These are phyloP conservation scores for Xerus rutilus DNA, from an alignment of 2,797 vertebrate genomes.

Conservation along the genomic window DNA sequence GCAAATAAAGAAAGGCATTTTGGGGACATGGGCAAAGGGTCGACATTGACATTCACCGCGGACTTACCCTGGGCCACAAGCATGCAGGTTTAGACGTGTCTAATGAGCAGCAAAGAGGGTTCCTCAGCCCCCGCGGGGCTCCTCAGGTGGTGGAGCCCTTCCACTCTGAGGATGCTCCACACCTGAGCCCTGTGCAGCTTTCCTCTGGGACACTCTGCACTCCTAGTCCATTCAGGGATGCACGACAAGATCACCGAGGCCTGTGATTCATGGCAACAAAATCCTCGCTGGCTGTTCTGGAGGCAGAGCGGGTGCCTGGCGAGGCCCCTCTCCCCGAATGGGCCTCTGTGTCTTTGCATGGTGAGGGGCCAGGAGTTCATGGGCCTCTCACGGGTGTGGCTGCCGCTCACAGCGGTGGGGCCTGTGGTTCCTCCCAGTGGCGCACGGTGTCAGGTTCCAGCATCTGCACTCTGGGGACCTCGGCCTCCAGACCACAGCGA, in stretches of 20 bases:
- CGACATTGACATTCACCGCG: not conserved
- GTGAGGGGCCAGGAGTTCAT: not conserved
- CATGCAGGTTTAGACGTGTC: fast-evolving
- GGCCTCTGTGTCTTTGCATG: not conserved
- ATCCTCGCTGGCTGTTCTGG: not conserved
- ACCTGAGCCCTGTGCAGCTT: not conserved
- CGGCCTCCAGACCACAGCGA: not conserved
- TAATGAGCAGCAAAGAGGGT: fast-evolving
- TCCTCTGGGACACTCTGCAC: too few relatives aligned
- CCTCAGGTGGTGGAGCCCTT: fast-evolving
- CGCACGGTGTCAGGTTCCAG: not conserved
- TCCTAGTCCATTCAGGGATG: not conserved
- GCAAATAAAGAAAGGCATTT: not conserved
- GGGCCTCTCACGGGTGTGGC: too few relatives aligned
- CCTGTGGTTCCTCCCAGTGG: not conserved
- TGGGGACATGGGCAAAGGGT: not conserved
- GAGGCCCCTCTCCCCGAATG: not conserved
- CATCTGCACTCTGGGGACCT: fast-evolving
- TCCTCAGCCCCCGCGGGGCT: too few relatives aligned
- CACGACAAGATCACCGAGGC: too few relatives aligned
- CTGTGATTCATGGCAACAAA: not conserved
- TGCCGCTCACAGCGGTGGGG: not conserved
- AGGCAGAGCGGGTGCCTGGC: not conserved
- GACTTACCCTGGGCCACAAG: fast-evolving
- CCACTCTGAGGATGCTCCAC: not conserved